Base-by-base conservation (phyloP, 2,113 vertebrate genomes). In the Pandion haliaetus region DNA sequence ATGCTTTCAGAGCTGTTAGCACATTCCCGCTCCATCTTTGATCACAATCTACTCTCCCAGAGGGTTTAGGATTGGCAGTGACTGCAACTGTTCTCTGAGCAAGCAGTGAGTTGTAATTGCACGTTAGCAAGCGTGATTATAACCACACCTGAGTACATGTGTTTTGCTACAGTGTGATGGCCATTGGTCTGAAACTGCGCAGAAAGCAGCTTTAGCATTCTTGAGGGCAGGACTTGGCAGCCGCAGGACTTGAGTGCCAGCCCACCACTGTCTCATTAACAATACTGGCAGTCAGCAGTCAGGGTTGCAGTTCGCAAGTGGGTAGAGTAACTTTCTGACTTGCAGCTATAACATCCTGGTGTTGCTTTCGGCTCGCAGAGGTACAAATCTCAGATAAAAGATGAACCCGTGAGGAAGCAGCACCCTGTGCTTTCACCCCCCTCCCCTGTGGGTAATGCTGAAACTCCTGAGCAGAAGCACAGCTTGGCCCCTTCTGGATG, bases 141-240 rank as follows among this genome's bases (percentile, higher is more conserved):
- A 97, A 94, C 97, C 97, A 97, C 93, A 96, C 93, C 96, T 98
- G 97, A 93, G 81, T 67, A 44, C 77, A 5, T 66, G 87, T 86
- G 89, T 49, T 88, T 82, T 52, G 85, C 91, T 81, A 21, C 40
- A 9, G n/a, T 61, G 85, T 9, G 52, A 81, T 87, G 90, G 89
- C 87, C 82, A 93, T 74, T 66, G 90, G 86, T 65, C 63, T 96
- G 82, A 74, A 91, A 38, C 82, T 55, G 55, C 91, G 12, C 3
- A 2, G 65, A 52, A 72, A 94, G 66, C 87, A 84, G 79, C 69
- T 76, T 0, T 9, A 65, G 80, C 92, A 79, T 96, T 94, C 93
- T 40, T 96, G 82, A 86, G 95, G 97, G 95, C 91, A 96, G 95
- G 91, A 52, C 90, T 90, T 95, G 94, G 96, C 96, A 95, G 67